Evolutionary conservation across 2,888 invertebrate species (phyloP).

Genomic region (Stegana nigrithorax): DNA sequence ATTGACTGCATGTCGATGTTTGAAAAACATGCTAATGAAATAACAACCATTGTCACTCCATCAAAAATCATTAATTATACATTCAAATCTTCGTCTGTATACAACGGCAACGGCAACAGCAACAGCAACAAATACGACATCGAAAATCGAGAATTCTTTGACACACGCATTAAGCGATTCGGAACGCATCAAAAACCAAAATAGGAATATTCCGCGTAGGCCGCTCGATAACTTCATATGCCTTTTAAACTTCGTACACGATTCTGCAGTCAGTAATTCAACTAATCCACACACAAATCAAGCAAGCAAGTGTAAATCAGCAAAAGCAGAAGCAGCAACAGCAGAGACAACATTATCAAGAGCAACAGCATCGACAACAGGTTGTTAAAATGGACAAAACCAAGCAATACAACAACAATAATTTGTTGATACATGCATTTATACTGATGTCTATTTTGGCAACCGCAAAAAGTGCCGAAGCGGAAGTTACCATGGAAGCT

Average conservation of each 20-base stretch:
- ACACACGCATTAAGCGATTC: too few relatives aligned
- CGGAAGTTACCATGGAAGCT: conserved; percentile 70
- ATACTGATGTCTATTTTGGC: conserved; percentile 61
- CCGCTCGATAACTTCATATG: conserved; percentile 10
- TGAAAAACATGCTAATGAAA: conserved; percentile 8
- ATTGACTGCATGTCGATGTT: too few relatives aligned
- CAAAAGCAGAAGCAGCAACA: conserved; percentile 21
- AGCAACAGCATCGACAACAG: conserved; percentile 17
- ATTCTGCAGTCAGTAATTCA: conserved; percentile 18
- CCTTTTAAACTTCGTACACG: not conserved
- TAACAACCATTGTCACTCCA: not conserved
- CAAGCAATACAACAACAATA: conserved; percentile 41
- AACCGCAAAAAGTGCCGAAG: conserved; percentile 62
- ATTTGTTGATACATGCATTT: conserved; percentile 63
- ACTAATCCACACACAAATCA: not conserved
- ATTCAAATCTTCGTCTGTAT: too few relatives aligned
- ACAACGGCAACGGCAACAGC: too few relatives aligned
- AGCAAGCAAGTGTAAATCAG: not conserved
- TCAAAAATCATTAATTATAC: not conserved
- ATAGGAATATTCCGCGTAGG: not conserved
- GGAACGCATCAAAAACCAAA: not conserved
- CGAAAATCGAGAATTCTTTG: not conserved
- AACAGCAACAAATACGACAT: not conserved
- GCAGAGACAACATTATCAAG: conserved; percentile 19
- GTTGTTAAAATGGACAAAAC: conserved; percentile 31